Evolutionary conservation across 1,140 invertebrate genomes (phyloP).

Genomic region (Drosophila albomicans): DNA sequence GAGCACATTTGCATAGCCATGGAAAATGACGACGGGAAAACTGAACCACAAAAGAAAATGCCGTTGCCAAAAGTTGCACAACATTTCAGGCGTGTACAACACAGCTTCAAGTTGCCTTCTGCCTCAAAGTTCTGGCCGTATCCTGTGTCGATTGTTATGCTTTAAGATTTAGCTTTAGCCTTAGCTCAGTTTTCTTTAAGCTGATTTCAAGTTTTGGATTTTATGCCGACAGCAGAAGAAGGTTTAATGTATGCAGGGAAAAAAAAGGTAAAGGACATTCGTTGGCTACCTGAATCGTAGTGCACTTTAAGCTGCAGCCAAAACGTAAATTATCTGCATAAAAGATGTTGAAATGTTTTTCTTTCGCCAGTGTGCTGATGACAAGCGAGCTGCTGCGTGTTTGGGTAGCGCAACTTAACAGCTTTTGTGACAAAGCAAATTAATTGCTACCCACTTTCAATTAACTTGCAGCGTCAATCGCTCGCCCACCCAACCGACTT

Average conservation of each 20-base stretch:
- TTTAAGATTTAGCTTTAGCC: constrained; percentile 56
- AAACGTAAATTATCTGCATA: constrained; percentile 70
- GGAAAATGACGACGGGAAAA: constrained; percentile 47
- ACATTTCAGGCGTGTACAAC: constrained; percentile 7
- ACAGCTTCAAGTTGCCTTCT: constrained; percentile 20
- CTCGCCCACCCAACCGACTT: constrained; percentile 32
- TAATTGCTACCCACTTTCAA: constrained; percentile 81
- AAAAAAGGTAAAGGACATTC: constrained; percentile 21
- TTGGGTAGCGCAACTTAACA: constrained; percentile 54
- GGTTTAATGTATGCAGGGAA: constrained; percentile 65
- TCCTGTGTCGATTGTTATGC: constrained; percentile 41
- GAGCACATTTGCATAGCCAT: constrained; percentile 71
- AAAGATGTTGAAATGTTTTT: constrained; percentile 63
- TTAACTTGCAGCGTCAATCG: constrained; percentile 61
- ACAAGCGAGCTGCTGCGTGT: neutral
- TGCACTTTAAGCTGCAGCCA: constrained; percentile 44
- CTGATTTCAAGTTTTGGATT: constrained; percentile 69
- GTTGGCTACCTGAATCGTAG: constrained; percentile 40
- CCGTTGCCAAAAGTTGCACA: constrained; percentile 37
- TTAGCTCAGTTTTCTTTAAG: constrained; percentile 67
- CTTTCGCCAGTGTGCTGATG: constrained; percentile 28
- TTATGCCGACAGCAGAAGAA: constrained; percentile 11
- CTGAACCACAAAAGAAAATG: constrained; percentile 37
- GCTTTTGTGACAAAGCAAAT: constrained; percentile 81
- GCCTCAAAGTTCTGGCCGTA: neutral